phyloP scores from a whole-genome alignment of 2,888 invertebrate genomes.

The Melanostoma scalare region DNA sequence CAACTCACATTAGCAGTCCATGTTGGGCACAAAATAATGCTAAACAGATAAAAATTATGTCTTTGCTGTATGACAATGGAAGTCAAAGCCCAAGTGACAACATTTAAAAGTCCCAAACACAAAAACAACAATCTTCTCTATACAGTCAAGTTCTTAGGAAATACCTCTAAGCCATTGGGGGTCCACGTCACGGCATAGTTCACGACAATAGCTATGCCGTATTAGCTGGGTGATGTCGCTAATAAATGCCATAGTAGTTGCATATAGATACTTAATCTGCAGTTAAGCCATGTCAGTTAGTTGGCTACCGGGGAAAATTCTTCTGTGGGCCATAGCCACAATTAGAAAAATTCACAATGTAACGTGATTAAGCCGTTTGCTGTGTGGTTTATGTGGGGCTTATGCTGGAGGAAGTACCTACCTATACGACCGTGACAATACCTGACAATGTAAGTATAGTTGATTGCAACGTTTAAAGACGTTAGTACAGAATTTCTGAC shows the following conservation, averaged over 20 bases:
- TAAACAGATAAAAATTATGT: slow-evolving; percentile 39
- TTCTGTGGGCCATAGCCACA: slow-evolving; percentile 16
- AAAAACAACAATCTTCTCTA: slow-evolving; percentile 3
- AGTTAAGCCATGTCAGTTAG: slow-evolving; percentile 16
- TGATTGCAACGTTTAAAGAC: too few relatives aligned
- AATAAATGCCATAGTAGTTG: slow-evolving; percentile 52
- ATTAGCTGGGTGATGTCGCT: slow-evolving; percentile 39
- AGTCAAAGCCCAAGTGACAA: neutral
- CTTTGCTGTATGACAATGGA: slow-evolving; percentile 32
- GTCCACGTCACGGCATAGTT: slow-evolving; percentile 28
- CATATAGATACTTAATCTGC: slow-evolving; percentile 37
- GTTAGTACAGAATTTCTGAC: too few relatives aligned
- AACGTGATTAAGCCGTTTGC: slow-evolving; percentile 47
- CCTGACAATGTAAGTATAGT: too few relatives aligned
- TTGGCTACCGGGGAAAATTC: slow-evolving; percentile 47
- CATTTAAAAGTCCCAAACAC: slow-evolving; percentile 9
- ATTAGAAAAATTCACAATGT: slow-evolving; percentile 41
- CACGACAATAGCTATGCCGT: slow-evolving; percentile 28
- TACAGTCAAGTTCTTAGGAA: slow-evolving; percentile 14
- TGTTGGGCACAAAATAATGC: slow-evolving; percentile 38
- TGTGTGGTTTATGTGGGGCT: slow-evolving; percentile 36
- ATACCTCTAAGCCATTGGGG: slow-evolving; percentile 21
- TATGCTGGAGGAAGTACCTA: neutral
- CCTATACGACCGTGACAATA: neutral
- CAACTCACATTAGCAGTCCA: slow-evolving; percentile 28